These are phyloP conservation scores for Chrysopa pallens DNA, from an alignment of 1,140 invertebrate genomes.

Conservation along the genomic window DNA sequence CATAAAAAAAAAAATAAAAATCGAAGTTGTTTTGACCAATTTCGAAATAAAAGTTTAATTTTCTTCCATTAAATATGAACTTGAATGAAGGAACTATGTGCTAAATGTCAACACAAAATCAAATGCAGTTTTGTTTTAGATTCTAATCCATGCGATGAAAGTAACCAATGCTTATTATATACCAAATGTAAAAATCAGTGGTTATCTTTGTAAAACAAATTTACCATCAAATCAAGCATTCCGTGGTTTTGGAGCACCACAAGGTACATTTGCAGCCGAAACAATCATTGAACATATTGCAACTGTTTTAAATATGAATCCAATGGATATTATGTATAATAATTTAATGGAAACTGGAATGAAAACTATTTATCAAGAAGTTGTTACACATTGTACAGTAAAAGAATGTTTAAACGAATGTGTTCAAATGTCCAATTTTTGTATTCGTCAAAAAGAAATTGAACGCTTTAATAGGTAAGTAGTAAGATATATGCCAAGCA, in stretches of 20 bases:
- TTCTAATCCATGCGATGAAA: too few relatives aligned
- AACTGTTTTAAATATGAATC: slow-evolving; percentile 26
- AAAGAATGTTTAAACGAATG: slow-evolving; percentile 53
- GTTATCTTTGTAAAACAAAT: slow-evolving; percentile 48
- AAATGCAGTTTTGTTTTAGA: too few relatives aligned
- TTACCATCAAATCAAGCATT: slow-evolving; percentile 60
- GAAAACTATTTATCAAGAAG: slow-evolving; percentile 47
- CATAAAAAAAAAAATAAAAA: too few relatives aligned
- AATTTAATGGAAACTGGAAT: slow-evolving; percentile 61
- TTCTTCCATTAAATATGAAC: too few relatives aligned
- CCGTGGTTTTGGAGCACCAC: slow-evolving; percentile 55
- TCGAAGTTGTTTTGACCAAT: too few relatives aligned
- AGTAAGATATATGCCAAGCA: slow-evolving; percentile 2
- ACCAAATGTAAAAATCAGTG: slow-evolving; percentile 31
- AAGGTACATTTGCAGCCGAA: slow-evolving; percentile 56
- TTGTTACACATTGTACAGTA: slow-evolving; percentile 43
- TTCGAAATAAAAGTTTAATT: too few relatives aligned
- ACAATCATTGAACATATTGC: slow-evolving; percentile 44
- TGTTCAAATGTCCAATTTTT: slow-evolving; percentile 33
- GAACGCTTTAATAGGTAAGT: slow-evolving; percentile 41
- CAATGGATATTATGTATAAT: slow-evolving; percentile 23
- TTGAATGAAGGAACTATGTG: too few relatives aligned
- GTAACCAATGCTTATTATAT: slow-evolving; percentile 36
- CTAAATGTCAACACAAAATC: too few relatives aligned
- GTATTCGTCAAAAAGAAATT: slow-evolving; percentile 28